These are phyloP conservation scores for Magallana ariakensis DNA, from an alignment of 1,140 invertebrate species.

Conservation along the genomic window DNA sequence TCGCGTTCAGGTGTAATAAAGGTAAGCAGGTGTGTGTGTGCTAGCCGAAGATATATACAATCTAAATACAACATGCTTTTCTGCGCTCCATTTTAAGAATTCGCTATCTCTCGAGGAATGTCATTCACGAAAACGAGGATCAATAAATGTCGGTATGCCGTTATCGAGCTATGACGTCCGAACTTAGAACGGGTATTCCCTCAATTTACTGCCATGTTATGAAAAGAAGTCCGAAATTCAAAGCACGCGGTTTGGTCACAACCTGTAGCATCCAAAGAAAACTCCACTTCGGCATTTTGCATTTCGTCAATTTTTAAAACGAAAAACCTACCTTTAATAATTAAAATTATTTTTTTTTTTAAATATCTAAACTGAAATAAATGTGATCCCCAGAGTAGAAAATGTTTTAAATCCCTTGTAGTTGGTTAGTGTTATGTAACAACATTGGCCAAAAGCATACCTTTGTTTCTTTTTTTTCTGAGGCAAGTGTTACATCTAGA, in stretches of 20 bases:
- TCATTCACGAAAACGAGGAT: constrained; percentile 21
- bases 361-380: too few species aligned
- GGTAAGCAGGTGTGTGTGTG: constrained; percentile 26
- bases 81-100: constrained; percentile 1
- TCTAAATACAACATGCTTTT: constrained; percentile 38
- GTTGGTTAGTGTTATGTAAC: neutral
- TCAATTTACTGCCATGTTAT: constrained; percentile 15
- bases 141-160: neutral
- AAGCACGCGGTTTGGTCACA: neutral
- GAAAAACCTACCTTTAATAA: too few species aligned
- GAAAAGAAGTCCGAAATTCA: neutral
- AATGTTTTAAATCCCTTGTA: neutral
- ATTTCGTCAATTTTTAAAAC: too few species aligned
- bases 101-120: constrained; percentile 17
- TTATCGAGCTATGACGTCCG: constrained; percentile 30
- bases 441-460: neutral
- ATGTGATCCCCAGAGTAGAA: too few species aligned
- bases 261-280: neutral
- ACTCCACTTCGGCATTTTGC: too few species aligned
- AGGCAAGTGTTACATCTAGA: constrained; percentile 32
- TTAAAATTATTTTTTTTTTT: too few species aligned
- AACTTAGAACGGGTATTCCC: constrained; percentile 30
- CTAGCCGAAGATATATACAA: constrained; percentile 6
- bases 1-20: neutral
- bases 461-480: constrained; percentile 15